Evolutionary conservation across 2,888 invertebrate species (phyloP).

Genomic region (Omphaloscelis lunosa): DNA sequence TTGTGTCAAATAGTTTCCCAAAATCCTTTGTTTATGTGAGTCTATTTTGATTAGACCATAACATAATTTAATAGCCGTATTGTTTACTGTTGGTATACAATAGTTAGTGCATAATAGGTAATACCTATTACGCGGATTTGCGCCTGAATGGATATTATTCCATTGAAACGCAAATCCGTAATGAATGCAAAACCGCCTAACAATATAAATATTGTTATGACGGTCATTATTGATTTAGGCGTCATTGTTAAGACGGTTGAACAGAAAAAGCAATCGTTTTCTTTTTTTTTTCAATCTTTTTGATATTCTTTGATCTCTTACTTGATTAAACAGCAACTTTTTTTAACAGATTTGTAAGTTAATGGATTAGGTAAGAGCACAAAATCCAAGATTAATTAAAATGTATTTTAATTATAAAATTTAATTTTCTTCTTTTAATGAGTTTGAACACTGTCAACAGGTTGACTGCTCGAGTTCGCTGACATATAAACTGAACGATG

Average conservation of each 20-base stretch:
- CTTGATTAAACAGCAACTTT: background rate
- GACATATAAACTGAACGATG: conserved; percentile 80
- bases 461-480: conserved; percentile 56
- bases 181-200: conserved; percentile 48
- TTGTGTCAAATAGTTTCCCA: background rate
- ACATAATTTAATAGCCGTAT: conserved; percentile 31
- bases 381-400: conserved; percentile 21
- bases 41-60: conserved; percentile 25
- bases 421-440: conserved; percentile 21
- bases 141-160: conserved; percentile 55
- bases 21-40: conserved; percentile 5
- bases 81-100: conserved; percentile 48
- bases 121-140: conserved; percentile 60
- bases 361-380: background rate
- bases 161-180: conserved; percentile 53
- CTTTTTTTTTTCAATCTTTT: too few relatives aligned
- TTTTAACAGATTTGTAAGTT: conserved; percentile 15
- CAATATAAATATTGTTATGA: conserved; percentile 47
- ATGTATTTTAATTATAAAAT: conserved; percentile 10
- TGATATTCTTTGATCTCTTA: background rate
- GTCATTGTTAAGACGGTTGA: conserved; percentile 20
- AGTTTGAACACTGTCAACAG: conserved; percentile 59
- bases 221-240: conserved; percentile 26
- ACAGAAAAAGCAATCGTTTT: background rate
- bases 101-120: conserved; percentile 46